phyloP scores from a whole-genome alignment of 1,140 invertebrate genomes.

The Panulirus ornatus region DNA sequence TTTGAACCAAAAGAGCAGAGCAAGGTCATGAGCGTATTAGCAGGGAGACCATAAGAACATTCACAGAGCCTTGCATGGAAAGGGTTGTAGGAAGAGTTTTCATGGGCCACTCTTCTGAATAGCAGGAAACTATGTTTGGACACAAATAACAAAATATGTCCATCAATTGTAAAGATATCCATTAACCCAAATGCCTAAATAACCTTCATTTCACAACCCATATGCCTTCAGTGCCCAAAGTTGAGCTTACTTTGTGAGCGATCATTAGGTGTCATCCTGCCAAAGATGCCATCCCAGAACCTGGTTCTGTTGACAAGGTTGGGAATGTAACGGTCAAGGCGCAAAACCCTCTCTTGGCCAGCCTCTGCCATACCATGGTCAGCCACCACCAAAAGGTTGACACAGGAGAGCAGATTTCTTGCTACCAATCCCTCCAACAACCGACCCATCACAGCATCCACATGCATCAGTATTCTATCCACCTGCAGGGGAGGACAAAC shows the following conservation, averaged over 20 bases:
- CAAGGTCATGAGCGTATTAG: too few species aligned
- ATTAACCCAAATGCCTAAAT: too few species aligned
- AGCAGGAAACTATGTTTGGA: too few species aligned
- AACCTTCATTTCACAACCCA: too few species aligned
- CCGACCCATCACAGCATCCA: constrained; percentile 82
- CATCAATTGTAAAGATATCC: too few species aligned
- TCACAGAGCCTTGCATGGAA: too few species aligned
- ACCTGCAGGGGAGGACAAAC: constrained; percentile 77
- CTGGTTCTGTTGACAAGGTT: constrained; percentile 48
- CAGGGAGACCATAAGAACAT: too few species aligned
- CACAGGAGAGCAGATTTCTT: constrained; percentile 79
- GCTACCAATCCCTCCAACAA: constrained; percentile 81
- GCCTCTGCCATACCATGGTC: constrained; percentile 87
- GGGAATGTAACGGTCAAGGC: constrained; percentile 81
- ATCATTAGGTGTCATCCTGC: constrained; percentile 64
- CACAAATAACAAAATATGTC: too few species aligned
- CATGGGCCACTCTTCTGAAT: too few species aligned
- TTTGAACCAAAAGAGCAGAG: too few species aligned
- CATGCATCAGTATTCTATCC: constrained; percentile 79
- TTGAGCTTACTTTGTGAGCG: constrained; percentile 55
- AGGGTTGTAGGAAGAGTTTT: too few species aligned
- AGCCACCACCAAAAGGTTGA: constrained; percentile 85
- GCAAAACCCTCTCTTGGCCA: constrained; percentile 80
- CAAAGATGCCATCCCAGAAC: constrained; percentile 69
- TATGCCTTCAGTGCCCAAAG: too few species aligned